Percentiles rank a stretch among this genome's conserved stretches.
phyloP scores from a whole-genome alignment of 2,797 vertebrate genomes.

The Galago senegalensis region DNA sequence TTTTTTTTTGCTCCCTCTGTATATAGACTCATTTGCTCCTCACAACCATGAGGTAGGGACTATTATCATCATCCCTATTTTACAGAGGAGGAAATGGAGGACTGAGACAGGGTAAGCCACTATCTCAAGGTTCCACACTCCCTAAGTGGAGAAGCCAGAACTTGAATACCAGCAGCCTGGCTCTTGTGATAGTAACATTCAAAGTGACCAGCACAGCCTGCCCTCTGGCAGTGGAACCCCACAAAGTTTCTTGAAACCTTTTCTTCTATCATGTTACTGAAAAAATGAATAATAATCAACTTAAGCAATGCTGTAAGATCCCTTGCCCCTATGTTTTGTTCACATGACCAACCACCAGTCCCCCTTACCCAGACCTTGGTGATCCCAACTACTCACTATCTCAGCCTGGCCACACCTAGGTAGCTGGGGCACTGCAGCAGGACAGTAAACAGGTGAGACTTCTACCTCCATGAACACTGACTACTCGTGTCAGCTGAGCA shows the following conservation, averaged over 20 bases:
- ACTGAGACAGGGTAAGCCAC: background rate
- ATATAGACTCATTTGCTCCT: background rate
- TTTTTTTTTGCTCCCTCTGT: too few relatives aligned
- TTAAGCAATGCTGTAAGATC: background rate
- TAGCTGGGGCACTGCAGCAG: background rate
- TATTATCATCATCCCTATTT: too few relatives aligned
- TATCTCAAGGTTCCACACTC: background rate
- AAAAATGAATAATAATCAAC: background rate
- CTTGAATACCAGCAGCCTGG: background rate
- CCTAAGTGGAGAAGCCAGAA: background rate
- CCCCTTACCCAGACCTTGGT: background rate
- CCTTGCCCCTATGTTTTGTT: background rate
- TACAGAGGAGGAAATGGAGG: background rate
- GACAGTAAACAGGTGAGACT: background rate
- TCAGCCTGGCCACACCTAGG: background rate
- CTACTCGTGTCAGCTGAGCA: background rate
- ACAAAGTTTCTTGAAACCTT: background rate
- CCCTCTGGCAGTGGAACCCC: background rate
- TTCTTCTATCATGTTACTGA: background rate
- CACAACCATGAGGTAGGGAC: background rate
- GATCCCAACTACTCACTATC: background rate
- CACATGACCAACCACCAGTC: background rate
- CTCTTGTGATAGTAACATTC: background rate
- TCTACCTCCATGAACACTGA: background rate
- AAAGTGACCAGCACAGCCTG: background rate